Percentiles rank a stretch among this genome's conserved stretches.
phyloP scores from a whole-genome alignment of 2,797 vertebrate species.

The Microhierax caerulescens region DNA sequence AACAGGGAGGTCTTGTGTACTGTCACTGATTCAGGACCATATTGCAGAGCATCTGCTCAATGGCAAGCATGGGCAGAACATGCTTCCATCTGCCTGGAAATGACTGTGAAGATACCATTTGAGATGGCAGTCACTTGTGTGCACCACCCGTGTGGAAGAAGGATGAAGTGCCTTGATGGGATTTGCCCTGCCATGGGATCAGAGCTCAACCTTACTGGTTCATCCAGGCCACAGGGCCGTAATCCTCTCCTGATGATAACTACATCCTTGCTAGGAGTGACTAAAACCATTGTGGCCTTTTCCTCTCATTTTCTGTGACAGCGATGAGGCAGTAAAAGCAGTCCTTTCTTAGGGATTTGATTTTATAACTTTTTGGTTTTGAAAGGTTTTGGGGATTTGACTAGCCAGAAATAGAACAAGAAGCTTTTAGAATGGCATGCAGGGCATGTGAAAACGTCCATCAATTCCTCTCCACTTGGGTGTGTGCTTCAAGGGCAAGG shows the following conservation, averaged over 20 bases:
- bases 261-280: background rate
- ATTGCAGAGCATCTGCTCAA: background rate
- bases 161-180: background rate
- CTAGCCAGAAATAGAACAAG: conserved; percentile 27
- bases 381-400: background rate
- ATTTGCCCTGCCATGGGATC: background rate
- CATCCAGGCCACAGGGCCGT: background rate
- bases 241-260: background rate
- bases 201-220: background rate
- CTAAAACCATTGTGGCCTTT: background rate
- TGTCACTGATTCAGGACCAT: background rate
- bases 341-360: background rate
- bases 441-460: background rate
- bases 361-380: background rate
- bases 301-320: conserved; percentile 26
- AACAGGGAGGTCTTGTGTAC: background rate
- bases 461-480: conserved; percentile 2
- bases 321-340: background rate
- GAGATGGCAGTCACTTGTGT: background rate
- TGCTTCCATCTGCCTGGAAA: background rate
- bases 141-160: background rate
- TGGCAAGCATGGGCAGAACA: background rate
- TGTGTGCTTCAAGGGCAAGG: conserved; percentile 20
- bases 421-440: background rate
- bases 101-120: background rate